Evolutionary conservation across 2,113 vertebrate species (phyloP).

Genomic region (Tor tambroides): DNA sequence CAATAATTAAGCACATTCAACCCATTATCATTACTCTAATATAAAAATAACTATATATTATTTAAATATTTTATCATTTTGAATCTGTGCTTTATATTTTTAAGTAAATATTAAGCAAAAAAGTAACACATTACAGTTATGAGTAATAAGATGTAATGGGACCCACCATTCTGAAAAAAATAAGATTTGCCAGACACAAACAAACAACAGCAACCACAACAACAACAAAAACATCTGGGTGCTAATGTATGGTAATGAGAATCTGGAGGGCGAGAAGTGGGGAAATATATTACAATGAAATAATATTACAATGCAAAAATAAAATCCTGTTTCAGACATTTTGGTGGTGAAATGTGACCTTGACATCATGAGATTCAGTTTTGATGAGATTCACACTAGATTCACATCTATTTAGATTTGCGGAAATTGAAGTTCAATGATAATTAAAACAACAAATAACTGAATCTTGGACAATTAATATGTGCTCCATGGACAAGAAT

Average conservation of each 20-base stretch:
- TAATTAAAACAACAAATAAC: neutral
- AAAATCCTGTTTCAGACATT: neutral
- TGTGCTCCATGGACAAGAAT: neutral
- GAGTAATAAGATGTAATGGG: neutral
- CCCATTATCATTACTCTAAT: neutral
- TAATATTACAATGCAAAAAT: neutral
- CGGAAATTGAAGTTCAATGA: neutral
- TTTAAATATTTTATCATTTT: too few relatives aligned
- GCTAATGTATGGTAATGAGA: neutral
- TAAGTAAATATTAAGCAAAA: too few relatives aligned
- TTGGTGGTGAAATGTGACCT: neutral
- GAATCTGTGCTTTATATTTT: too few relatives aligned
- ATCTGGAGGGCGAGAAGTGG: neutral
- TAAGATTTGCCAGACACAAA: neutral
- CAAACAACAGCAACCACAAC: too few relatives aligned
- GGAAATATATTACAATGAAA: neutral
- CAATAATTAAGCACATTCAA: too few relatives aligned
- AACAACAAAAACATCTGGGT: too few relatives aligned
- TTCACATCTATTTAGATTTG: neutral
- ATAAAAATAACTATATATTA: too few relatives aligned
- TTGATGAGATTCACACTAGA: neutral
- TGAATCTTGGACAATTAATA: neutral
- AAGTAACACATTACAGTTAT: neutral
- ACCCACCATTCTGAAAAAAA: neutral
- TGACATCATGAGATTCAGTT: neutral